Percentiles rank a stretch among this genome's conserved stretches.
phyloP scores from a whole-genome alignment of 2,113 vertebrate species.

The Myiopsitta monachus region DNA sequence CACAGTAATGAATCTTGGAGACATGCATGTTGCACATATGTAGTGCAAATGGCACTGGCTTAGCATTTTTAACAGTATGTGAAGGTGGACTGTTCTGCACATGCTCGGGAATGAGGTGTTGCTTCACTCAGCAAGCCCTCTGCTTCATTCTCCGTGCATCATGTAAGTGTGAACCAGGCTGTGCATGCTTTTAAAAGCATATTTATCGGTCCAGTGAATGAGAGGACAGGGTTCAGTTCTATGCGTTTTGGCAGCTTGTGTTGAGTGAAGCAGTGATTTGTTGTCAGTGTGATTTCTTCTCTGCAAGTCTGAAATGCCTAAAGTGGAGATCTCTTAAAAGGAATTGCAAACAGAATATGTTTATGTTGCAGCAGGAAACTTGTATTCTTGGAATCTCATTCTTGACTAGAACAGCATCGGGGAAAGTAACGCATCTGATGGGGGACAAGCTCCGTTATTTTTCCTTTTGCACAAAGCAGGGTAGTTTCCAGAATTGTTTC shows the following conservation, averaged over 20 bases:
- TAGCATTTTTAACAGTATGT: not conserved
- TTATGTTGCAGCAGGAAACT: not conserved
- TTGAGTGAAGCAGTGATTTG: not conserved
- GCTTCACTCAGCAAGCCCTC: constrained; percentile 14
- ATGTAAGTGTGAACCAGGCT: constrained; percentile 58
- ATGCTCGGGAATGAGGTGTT: constrained; percentile 58
- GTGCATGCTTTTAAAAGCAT: constrained; percentile 45
- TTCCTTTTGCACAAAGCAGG: not conserved
- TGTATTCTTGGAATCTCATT: not conserved
- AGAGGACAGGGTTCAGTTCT: constrained; percentile 31
- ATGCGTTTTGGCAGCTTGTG: not conserved
- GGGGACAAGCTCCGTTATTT: not conserved
- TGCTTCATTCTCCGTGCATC: constrained; percentile 54
- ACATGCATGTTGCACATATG: constrained; percentile 34
- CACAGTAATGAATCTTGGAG: constrained; percentile 51
- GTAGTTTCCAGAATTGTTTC: not conserved
- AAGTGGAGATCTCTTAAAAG: not conserved
- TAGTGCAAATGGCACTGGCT: constrained; percentile 20
- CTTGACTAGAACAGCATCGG: not conserved
- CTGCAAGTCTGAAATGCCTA: not conserved
- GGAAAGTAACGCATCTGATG: not conserved
- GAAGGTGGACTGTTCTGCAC: constrained; percentile 44
- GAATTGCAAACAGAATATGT: not conserved
- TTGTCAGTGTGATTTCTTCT: not conserved
- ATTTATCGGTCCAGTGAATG: constrained; percentile 12